Percentiles rank a stretch among this genome's conserved stretches.
Conservation (phyloP, 1,140 invertebrate genomes). For the Glossosoma conforme region DNA sequence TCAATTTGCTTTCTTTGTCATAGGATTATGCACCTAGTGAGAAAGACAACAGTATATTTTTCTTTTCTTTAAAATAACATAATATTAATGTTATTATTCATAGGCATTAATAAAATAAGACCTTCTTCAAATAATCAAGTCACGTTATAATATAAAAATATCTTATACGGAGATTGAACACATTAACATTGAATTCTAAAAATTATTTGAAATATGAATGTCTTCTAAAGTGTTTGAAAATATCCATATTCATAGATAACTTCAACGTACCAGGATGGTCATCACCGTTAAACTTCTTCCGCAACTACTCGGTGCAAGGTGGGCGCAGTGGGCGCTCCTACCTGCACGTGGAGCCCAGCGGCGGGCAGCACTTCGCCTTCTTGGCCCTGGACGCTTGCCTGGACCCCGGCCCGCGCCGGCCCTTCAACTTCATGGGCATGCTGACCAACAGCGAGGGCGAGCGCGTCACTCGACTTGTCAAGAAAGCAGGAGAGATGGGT, state of each 20-base stretch:
- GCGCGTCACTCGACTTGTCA: conserved; percentile 49
- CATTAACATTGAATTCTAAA: too few relatives aligned
- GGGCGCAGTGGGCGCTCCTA: conserved; percentile 67
- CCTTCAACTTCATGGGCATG: conserved; percentile 90
- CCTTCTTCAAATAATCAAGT: too few relatives aligned
- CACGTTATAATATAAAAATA: too few relatives aligned
- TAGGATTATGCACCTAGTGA: too few relatives aligned
- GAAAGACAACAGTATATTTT: too few relatives aligned
- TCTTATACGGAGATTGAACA: too few relatives aligned
- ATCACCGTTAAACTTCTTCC: conserved; percentile 71
- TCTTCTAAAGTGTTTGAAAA: too few relatives aligned
- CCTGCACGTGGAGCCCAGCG: conserved; percentile 58
- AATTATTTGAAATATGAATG: too few relatives aligned
- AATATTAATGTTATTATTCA: too few relatives aligned
- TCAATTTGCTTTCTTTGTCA: too few relatives aligned
- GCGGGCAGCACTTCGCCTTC: conserved; percentile 66
- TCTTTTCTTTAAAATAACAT: too few relatives aligned
- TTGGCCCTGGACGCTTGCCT: conserved; percentile 85
- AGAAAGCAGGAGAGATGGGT: conserved; percentile 43
- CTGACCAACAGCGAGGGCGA: conserved; percentile 57
- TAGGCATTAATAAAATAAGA: too few relatives aligned
- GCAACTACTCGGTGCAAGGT: conserved; percentile 79
- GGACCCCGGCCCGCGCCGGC: conserved; percentile 77
- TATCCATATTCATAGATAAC: conserved; percentile 87
- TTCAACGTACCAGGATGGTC: conserved; percentile 73